These are phyloP conservation scores for Hydrotaea diabolus DNA, from an alignment of 2,888 invertebrate genomes.

Conservation along the genomic window DNA sequence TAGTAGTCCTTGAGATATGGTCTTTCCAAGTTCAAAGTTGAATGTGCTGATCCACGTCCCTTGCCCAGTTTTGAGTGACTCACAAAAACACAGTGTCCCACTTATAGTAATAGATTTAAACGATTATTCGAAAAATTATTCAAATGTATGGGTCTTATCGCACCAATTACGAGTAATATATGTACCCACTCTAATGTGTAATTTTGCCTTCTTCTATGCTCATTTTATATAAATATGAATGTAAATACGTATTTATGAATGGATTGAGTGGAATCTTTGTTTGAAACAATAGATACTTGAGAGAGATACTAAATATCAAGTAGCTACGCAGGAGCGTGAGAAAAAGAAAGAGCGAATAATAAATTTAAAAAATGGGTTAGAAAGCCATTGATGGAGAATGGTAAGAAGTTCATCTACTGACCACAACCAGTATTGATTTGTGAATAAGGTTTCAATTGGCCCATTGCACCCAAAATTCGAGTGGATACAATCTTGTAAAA, in stretches of 20 bases:
- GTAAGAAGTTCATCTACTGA: constrained; percentile 23
- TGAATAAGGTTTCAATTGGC: constrained; percentile 29
- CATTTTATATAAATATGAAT: neutral
- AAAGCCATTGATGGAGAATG: neutral
- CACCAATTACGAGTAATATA: too few species aligned
- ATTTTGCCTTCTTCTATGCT: neutral
- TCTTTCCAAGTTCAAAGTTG: too few species aligned
- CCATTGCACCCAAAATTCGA: neutral
- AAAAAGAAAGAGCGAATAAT: neutral
- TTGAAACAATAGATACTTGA: constrained; percentile 17
- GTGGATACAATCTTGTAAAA: constrained; percentile 36
- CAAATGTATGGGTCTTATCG: too few species aligned
- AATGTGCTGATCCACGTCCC: too few species aligned
- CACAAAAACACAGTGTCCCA: too few species aligned
- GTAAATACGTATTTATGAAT: neutral
- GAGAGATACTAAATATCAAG: constrained; percentile 1
- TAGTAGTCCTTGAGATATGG: too few species aligned
- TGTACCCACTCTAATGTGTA: too few species aligned
- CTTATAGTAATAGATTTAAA: too few species aligned
- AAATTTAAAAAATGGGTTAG: neutral
- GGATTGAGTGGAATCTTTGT: constrained; percentile 15
- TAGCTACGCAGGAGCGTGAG: neutral
- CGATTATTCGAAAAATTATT: too few species aligned
- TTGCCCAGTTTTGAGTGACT: too few species aligned
- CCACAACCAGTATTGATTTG: constrained; percentile 56